These are phyloP conservation scores for Gastracanthus pulcherrimus DNA, from an alignment of 2,888 invertebrate species.

Conservation along the genomic window DNA sequence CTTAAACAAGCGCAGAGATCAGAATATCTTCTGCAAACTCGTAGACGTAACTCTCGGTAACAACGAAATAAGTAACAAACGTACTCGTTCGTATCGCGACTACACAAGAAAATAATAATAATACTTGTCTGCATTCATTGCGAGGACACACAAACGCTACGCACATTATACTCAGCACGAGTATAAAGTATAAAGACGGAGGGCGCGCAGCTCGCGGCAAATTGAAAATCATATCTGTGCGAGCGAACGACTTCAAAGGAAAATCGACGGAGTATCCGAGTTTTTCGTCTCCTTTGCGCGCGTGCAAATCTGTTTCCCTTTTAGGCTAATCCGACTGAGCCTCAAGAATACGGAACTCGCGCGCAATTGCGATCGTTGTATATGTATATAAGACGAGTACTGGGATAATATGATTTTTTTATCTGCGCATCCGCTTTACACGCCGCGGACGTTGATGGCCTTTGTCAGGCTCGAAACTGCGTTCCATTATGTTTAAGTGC, in stretches of 20 bases:
- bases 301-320: constrained; percentile 51
- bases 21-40: too few relatives aligned
- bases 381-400: constrained; percentile 12
- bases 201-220: too few relatives aligned
- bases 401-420: not conserved
- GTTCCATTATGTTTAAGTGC: not conserved
- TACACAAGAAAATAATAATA: too few relatives aligned
- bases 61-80: too few relatives aligned
- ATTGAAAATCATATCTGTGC: constrained; percentile 55
- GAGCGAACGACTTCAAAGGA: constrained; percentile 51
- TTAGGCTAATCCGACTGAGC: constrained; percentile 44
- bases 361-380: constrained; percentile 14
- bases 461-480: not conserved
- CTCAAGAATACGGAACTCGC: constrained; percentile 29
- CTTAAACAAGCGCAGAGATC: too few relatives aligned
- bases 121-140: too few relatives aligned
- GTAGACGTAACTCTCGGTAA: too few relatives aligned
- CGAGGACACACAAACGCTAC: too few relatives aligned
- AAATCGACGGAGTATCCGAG: constrained; percentile 32
- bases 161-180: too few relatives aligned
- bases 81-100: too few relatives aligned
- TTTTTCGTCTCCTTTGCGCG: not conserved
- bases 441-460: not conserved
- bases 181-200: too few relatives aligned
- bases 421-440: not conserved